Evolutionary conservation across 2,888 invertebrate genomes (phyloP).

Genomic region (Drosophila greeni): DNA sequence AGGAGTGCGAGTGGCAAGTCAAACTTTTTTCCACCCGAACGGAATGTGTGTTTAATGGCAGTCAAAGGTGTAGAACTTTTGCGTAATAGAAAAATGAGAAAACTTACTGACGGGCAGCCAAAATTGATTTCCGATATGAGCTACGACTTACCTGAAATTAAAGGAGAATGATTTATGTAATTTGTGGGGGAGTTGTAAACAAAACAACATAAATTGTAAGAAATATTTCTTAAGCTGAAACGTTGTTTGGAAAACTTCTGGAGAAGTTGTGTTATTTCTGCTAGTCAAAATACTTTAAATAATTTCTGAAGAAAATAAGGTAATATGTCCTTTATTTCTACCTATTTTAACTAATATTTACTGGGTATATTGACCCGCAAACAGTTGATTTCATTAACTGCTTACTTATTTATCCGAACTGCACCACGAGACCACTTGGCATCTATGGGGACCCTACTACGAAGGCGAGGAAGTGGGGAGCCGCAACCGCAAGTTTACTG

Average conservation of each 20-base stretch:
- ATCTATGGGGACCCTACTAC: constrained; percentile 1
- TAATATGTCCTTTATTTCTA: neutral
- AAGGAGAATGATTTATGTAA: neutral
- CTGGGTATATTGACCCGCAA: neutral
- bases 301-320: neutral
- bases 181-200: too few relatives aligned
- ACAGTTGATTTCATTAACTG: constrained; percentile 27
- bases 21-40: constrained; percentile 14
- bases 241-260: too few relatives aligned
- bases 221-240: neutral
- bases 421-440: constrained; percentile 18
- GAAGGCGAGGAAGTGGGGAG: constrained; percentile 1
- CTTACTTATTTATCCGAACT: constrained; percentile 30
- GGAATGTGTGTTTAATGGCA: constrained; percentile 20
- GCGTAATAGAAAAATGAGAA: constrained; percentile 21
- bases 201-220: neutral
- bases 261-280: neutral
- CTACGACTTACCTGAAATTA: constrained; percentile 51
- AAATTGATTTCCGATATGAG: constrained; percentile 8
- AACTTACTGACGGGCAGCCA: constrained; percentile 48
- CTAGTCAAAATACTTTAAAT: neutral
- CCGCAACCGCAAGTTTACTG: constrained; percentile 36
- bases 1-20: constrained; percentile 2
- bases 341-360: neutral
- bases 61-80: constrained; percentile 10